These are phyloP conservation scores for Nyctibius bracteatus DNA, from an alignment of 2,113 vertebrate species.

Conservation along the genomic window DNA sequence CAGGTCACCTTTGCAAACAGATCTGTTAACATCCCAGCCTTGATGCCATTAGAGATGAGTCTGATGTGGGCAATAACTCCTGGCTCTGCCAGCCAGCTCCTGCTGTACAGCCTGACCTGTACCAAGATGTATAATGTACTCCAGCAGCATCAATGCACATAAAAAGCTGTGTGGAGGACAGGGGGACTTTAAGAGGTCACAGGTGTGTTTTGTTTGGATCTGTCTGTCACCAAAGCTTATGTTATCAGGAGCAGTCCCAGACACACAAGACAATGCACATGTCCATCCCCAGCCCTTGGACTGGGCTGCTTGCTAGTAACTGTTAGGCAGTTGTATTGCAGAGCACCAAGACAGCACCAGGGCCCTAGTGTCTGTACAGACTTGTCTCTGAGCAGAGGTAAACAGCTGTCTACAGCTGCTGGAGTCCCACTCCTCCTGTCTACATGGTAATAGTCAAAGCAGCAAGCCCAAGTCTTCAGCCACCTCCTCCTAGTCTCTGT, in stretches of 20 bases:
- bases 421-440: neutral
- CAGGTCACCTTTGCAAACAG: neutral
- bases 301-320: neutral
- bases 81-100: neutral
- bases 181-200: neutral
- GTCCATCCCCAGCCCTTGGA: neutral
- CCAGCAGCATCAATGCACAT: neutral
- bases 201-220: neutral
- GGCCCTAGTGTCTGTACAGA: neutral
- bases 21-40: neutral
- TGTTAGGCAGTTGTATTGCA: neutral
- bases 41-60: neutral
- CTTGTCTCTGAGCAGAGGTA: neutral
- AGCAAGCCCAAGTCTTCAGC: neutral
- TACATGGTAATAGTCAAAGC: neutral
- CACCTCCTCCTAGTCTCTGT: neutral
- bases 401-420: neutral
- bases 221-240: neutral
- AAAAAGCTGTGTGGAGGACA: neutral
- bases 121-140: neutral
- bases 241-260: neutral
- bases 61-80: neutral
- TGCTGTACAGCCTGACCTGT: neutral
- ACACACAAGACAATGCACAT: neutral
- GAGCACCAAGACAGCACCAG: neutral